Evolutionary conservation across 1,140 invertebrate species (phyloP), one percentile per base, ranked within the genome.

Genomic region (Caenorhabditis brenneri): DNA sequence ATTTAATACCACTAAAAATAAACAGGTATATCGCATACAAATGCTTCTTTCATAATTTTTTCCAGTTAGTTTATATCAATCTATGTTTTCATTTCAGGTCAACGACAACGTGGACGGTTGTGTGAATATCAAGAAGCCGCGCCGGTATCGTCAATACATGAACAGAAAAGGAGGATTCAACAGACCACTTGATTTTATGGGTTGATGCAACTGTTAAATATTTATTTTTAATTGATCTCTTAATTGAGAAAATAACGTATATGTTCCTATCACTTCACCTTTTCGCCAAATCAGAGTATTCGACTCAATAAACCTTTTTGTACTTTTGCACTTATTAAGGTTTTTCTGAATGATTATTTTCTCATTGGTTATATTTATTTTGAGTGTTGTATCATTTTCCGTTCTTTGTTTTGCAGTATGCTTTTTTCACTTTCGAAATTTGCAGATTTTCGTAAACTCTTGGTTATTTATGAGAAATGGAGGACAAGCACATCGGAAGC

Each of bases 121-220:
- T 31, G 96, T 97, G 84, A 97, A 98, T 91, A 95, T 98, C 80
- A 96, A 97, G 81, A 93, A 97, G 74, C 98, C 98, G 93, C 93
- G 97, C 89, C 96, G 97, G 92, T 99, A 99, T 87, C 91, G 97
- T 83, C 97, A 99, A 92, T 99, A 99, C 90, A 99, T 99, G 97
- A 99, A 99, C 92, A 93, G 97, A 82, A 97, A 97, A 92, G 97
- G 97, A 87, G 97, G 97, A 83, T 99, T 99, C 92, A 99, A 99
- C 91, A 93, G 97, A 90, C 97, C 97, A 48, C 92, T 99, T 74
- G 97, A 99, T 92, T 91, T 89, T 79, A 87, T 90, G 79, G 88
- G 90, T n/a, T 90, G 74, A 88, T 58, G 15, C 85, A 49, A n/a
- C 7, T 78, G 1, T 22, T 39, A 33, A 16, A 5, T 19, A 42